Evolutionary conservation across 2,888 invertebrate species (phyloP).

Genomic region (Clostera curtula): DNA sequence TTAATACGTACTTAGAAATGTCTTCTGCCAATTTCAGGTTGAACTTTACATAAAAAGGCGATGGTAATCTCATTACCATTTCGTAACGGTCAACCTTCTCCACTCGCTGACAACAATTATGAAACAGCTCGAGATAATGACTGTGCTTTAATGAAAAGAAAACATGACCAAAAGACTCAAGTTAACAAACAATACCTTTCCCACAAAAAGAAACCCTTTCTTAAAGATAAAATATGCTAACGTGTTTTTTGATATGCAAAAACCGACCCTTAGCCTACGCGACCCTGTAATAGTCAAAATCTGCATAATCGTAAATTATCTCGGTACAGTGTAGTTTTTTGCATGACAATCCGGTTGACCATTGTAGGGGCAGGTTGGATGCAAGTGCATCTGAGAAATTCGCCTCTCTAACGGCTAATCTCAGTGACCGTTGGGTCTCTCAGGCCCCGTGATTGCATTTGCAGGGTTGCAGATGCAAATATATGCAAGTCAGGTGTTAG

Average conservation of each 20-base stretch:
- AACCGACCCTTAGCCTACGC: conserved; percentile 19
- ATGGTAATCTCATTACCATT: conserved; percentile 4
- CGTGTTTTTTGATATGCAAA: conserved; percentile 26
- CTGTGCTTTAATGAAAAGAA: conserved; percentile 12
- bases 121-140: conserved; percentile 8
- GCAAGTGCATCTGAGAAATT: conserved; percentile 45
- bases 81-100: conserved; percentile 18
- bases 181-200: neutral
- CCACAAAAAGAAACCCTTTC: neutral
- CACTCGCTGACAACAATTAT: conserved; percentile 4
- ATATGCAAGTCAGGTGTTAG: conserved; percentile 39
- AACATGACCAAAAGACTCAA: conserved; percentile 21
- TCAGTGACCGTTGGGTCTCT: conserved; percentile 40
- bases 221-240: conserved; percentile 7
- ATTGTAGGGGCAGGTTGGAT: conserved; percentile 42
- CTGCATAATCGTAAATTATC: conserved; percentile 61
- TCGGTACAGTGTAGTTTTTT: conserved; percentile 36
- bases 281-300: conserved; percentile 29
- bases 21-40: no score
- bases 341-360: conserved; percentile 45
- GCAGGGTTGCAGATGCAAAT: conserved; percentile 50
- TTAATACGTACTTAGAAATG: no score
- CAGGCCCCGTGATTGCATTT: conserved; percentile 29
- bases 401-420: conserved; percentile 42
- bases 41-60: no score